Conservation (phyloP, 53 echinoderm and acorn worm genomes). For the Crossaster papposus region DNA sequence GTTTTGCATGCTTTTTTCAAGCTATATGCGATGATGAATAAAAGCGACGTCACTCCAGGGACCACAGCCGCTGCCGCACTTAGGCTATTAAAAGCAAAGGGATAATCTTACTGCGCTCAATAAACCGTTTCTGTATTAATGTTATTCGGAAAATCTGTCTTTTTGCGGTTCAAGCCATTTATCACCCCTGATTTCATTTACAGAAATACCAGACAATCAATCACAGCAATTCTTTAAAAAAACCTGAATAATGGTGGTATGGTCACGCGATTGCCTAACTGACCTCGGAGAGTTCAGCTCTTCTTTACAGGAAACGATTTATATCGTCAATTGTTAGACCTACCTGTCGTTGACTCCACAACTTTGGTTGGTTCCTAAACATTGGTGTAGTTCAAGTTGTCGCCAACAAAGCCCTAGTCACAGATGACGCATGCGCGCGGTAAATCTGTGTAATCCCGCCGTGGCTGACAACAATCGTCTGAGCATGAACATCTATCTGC, state of each 20-base stretch:
- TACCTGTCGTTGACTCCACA: conserved; percentile 25
- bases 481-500: conserved; percentile 64
- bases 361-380: neutral
- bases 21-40: neutral
- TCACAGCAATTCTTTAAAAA: neutral
- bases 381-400: conserved; percentile 50
- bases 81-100: neutral
- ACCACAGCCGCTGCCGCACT: neutral
- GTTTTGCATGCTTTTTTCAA: neutral
- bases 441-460: conserved; percentile 31
- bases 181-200: conserved; percentile 1
- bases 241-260: neutral
- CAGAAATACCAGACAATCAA: conserved; percentile 10
- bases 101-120: neutral
- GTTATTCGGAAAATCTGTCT: neutral
- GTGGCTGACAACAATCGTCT: conserved; percentile 24
- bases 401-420: conserved; percentile 46
- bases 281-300: neutral
- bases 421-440: conserved; percentile 60
- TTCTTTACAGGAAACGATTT: neutral
- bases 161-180: neutral
- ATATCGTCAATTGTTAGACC: neutral
- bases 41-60: neutral
- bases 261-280: neutral
- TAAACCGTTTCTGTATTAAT: conserved; percentile 3